A percentile compares a stretch with the other conserved stretches of the same genome.
Conservation (phyloP, 2,888 invertebrate genomes). For the Dynastes maya region DNA sequence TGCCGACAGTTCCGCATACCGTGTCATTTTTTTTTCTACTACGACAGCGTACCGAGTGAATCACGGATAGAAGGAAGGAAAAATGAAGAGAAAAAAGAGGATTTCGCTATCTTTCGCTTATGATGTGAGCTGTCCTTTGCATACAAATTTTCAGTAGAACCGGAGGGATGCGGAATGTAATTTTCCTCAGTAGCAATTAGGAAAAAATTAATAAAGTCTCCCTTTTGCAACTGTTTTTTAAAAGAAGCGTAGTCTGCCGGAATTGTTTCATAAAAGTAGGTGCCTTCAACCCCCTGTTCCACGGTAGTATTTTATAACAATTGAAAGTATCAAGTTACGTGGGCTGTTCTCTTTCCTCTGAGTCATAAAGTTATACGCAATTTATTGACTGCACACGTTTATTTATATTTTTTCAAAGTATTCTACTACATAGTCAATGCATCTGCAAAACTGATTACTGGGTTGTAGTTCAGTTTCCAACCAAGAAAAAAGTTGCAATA, state of each 20-base stretch:
- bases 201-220: slow-evolving; percentile 5
- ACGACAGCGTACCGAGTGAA: background rate
- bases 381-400: no score
- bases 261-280: background rate
- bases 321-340: background rate
- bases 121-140: slow-evolving; percentile 25
- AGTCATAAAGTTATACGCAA: no score
- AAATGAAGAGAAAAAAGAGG: background rate
- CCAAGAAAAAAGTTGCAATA: no score
- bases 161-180: slow-evolving; percentile 1
- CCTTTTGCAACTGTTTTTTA: background rate
- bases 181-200: background rate
- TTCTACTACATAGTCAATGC: no score
- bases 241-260: background rate
- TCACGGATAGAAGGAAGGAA: slow-evolving; percentile 3
- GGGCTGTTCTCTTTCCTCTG: background rate
- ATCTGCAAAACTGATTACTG: no score
- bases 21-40: background rate
- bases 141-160: slow-evolving; percentile 27
- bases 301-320: background rate
- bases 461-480: no score
- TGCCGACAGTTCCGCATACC: background rate
- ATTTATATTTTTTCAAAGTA: no score
- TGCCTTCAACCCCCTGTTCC: background rate
- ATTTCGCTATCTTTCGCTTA: slow-evolving; percentile 15